Percentiles rank a stretch among this genome's conserved stretches.
Evolutionary conservation across 1,140 invertebrate species (phyloP).

Genomic region (Drosophila obscura): DNA sequence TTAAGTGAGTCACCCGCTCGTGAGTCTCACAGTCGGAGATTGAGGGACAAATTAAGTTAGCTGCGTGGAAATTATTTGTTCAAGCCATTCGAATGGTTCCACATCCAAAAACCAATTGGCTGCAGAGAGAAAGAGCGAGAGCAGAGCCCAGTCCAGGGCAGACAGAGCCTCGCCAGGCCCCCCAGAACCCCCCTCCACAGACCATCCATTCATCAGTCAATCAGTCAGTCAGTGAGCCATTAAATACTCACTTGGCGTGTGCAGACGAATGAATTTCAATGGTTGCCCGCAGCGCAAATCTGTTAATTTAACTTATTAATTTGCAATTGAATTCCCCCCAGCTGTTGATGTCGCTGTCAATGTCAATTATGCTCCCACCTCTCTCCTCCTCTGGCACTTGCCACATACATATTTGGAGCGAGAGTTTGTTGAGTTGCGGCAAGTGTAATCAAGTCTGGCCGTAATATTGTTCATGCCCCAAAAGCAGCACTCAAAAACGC

Average conservation of each 20-base stretch:
- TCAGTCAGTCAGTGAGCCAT: constrained; percentile 30
- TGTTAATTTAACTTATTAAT: constrained; percentile 74
- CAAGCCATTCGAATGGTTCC: constrained; percentile 7
- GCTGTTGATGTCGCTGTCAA: constrained; percentile 30
- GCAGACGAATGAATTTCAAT: constrained; percentile 29
- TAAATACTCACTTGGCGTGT: constrained; percentile 44
- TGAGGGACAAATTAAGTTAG: constrained; percentile 33
- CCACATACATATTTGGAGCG: background rate
- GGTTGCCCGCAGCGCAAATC: constrained; percentile 35
- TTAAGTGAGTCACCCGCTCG: constrained; percentile 11
- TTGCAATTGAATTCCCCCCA: constrained; percentile 59
- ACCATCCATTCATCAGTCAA: constrained; percentile 4
- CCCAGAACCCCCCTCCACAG: too few relatives aligned
- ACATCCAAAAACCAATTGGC: background rate
- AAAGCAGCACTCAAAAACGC: constrained; percentile 8
- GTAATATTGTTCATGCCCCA: constrained; percentile 14
- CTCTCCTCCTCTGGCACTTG: constrained; percentile 11
- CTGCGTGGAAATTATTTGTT: constrained; percentile 29
- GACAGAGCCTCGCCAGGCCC: constrained; percentile 24
- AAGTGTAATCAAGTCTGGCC: constrained; percentile 29
- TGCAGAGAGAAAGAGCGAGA: background rate
- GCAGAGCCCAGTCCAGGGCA: constrained; percentile 4
- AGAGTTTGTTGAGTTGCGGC: constrained; percentile 22
- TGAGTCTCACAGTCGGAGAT: constrained; percentile 23
- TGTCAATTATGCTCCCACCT: constrained; percentile 36